Evolutionary conservation across 2,888 invertebrate genomes (phyloP).

Genomic region (Mesorhabditis belari): DNA sequence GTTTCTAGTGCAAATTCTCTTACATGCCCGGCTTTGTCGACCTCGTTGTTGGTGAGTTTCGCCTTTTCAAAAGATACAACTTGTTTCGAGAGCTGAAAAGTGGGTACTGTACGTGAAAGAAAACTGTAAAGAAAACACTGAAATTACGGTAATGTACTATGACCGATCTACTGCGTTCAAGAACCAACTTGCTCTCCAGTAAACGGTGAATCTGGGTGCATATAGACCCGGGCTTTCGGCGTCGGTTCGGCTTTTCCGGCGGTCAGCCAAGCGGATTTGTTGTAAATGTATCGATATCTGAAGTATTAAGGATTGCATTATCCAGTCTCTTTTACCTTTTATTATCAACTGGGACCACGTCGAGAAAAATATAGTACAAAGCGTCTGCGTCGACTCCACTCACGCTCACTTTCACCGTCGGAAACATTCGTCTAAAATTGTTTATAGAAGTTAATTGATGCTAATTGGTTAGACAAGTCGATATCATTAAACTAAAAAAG

Average conservation of each 20-base stretch:
- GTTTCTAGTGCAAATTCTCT: slow-evolving; percentile 53
- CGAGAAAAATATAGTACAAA: slow-evolving; percentile 80
- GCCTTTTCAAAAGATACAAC: slow-evolving; percentile 90
- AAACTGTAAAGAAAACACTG: too few relatives aligned
- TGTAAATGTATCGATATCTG: slow-evolving; percentile 92
- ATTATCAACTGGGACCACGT: slow-evolving; percentile 84
- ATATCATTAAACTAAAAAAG: too few relatives aligned
- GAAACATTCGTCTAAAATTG: slow-evolving; percentile 85
- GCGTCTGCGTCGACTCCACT: slow-evolving; percentile 65
- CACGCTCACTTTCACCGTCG: slow-evolving; percentile 88
- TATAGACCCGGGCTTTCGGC: slow-evolving; percentile 65
- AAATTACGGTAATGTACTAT: too few relatives aligned
- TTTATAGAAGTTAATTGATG: too few relatives aligned
- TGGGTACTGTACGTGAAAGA: too few relatives aligned
- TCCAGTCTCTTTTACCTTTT: slow-evolving; percentile 12
- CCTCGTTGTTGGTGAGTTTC: slow-evolving; percentile 94
- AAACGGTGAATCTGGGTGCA: slow-evolving; percentile 93
- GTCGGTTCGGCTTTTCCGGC: slow-evolving; percentile 70
- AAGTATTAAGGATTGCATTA: slow-evolving; percentile 56
- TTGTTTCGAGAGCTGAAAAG: slow-evolving; percentile 34
- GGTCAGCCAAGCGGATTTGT: slow-evolving; percentile 92
- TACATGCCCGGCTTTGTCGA: slow-evolving; percentile 90
- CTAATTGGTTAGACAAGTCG: too few relatives aligned
- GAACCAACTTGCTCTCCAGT: slow-evolving; percentile 84
- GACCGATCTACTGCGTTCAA: too few relatives aligned